phyloP scores from a whole-genome alignment of 2,888 invertebrate genomes.

The Rotaria socialis region DNA sequence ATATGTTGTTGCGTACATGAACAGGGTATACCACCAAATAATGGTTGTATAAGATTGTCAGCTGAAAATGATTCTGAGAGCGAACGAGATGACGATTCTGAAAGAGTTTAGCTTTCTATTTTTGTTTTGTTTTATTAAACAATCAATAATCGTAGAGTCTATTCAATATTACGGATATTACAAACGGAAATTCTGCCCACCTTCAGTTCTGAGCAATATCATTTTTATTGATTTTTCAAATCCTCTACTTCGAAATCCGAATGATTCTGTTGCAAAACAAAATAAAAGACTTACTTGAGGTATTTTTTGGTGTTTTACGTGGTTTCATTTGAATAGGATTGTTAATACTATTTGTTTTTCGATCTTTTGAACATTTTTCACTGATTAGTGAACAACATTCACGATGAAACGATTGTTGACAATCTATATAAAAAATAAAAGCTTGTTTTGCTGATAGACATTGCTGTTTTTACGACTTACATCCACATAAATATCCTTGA shows the following conservation, averaged over 20 bases:
- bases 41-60: neutral
- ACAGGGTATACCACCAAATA: neutral
- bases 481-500: constrained; percentile 45
- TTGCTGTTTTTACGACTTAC: constrained; percentile 16
- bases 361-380: constrained; percentile 36
- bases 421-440: neutral
- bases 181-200: too few relatives aligned
- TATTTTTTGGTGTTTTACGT: neutral
- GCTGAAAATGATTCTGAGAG: constrained; percentile 28
- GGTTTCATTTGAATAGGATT: neutral
- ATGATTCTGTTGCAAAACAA: neutral
- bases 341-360: neutral
- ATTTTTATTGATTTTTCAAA: too few relatives aligned
- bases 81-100: neutral
- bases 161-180: too few relatives aligned
- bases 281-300: neutral
- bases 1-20: constrained; percentile 5
- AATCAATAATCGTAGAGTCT: too few relatives aligned
- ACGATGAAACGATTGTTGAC: constrained; percentile 35
- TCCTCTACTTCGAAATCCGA: too few relatives aligned
- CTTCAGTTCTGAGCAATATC: too few relatives aligned
- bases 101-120: too few relatives aligned
- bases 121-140: too few relatives aligned
- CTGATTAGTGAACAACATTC: neutral
- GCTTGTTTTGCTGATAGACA: neutral